Evolutionary conservation across 2,888 invertebrate genomes (phyloP), one percentile per base, ranked within the genome.

Genomic region (Pterostichus niger): DNA sequence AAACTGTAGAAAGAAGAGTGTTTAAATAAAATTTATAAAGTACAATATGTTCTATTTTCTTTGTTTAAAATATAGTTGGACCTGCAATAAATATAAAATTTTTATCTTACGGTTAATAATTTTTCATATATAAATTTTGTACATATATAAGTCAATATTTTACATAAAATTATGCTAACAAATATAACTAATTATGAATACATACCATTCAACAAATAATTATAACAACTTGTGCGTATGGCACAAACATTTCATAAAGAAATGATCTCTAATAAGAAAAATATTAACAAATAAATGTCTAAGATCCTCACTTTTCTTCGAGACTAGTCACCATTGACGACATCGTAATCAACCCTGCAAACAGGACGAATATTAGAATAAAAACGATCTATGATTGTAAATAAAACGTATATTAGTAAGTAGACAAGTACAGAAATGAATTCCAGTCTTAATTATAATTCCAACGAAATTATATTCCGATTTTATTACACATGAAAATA

Each of bases 1-100:
- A 85, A 61, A 35, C 89, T 86, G 85, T 89, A 84, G 85, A 86
- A 49, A 86, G 87, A 68, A 90, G 89, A 87, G 90, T 86, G 87
- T 90, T 90, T 89, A 88, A 87, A 86, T 89, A 86, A 88, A 83
- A 81, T 64, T 80, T 17, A 49, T 68, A 54, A 40, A 40, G 40
- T 61, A 24, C 46, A 13, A 1, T 24, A 1, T 17, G 15, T 73
- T 46, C 46, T 75, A 52, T 56, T 77, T 77, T 5, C 31, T 54
- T 76, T 15, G 10, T 33, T 31, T 46, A 75, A 13, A 73, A 17
- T 54, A 24, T 13, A n/a, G 13, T 76, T 52, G 17, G 9, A 59
- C 24, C 24, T 59, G 31, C 52, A n/a, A 52, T 7, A 75, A 33
- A 52, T 75, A 75, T 75, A 75, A 54, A 46, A 75, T 75, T 40